Percentiles rank a stretch among this genome's conserved stretches.
Conservation (phyloP, 2,888 invertebrate species). For the Tachina grossa region DNA sequence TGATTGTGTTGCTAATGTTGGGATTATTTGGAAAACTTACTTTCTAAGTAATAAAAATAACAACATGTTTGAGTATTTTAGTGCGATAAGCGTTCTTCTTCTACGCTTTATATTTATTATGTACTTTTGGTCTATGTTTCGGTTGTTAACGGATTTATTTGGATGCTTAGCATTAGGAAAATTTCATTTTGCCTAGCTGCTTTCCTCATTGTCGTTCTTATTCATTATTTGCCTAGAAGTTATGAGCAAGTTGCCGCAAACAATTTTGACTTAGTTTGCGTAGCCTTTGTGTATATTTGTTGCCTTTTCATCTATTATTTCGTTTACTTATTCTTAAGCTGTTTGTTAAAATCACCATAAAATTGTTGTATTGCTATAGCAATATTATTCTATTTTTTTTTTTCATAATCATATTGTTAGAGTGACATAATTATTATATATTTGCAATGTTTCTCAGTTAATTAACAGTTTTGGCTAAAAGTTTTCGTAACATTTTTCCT, state of each 20-base stretch:
- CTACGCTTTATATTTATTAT: conserved; percentile 15
- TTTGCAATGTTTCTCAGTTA: not conserved
- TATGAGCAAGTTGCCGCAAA: conserved; percentile 9
- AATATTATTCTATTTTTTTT: conserved; percentile 25
- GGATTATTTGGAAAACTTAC: conserved; percentile 71
- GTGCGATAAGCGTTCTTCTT: conserved; percentile 63
- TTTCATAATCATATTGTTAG: not conserved
- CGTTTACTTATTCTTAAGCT: conserved; percentile 36
- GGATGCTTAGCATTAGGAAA: conserved; percentile 41
- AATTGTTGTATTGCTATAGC: conserved; percentile 53
- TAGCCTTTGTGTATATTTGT: not conserved
- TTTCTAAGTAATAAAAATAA: conserved; percentile 70
- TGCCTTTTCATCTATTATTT: conserved; percentile 24
- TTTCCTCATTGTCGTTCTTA: conserved; percentile 15
- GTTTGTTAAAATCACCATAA: conserved; percentile 55
- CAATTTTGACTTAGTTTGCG: conserved; percentile 8
- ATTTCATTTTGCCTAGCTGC: conserved; percentile 8
- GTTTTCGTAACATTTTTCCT: not conserved
- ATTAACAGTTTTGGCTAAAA: conserved; percentile 25
- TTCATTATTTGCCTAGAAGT: conserved; percentile 15
- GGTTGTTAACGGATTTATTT: conserved; percentile 67
- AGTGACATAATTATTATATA: not conserved
- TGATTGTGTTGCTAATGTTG: conserved; percentile 72
- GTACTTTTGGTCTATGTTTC: conserved; percentile 17
- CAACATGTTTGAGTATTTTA: conserved; percentile 64